A percentile compares a stretch with the other conserved stretches of the same genome.
Conservation (phyloP, 2,113 vertebrate species). For the Probosciger aterrimus region DNA sequence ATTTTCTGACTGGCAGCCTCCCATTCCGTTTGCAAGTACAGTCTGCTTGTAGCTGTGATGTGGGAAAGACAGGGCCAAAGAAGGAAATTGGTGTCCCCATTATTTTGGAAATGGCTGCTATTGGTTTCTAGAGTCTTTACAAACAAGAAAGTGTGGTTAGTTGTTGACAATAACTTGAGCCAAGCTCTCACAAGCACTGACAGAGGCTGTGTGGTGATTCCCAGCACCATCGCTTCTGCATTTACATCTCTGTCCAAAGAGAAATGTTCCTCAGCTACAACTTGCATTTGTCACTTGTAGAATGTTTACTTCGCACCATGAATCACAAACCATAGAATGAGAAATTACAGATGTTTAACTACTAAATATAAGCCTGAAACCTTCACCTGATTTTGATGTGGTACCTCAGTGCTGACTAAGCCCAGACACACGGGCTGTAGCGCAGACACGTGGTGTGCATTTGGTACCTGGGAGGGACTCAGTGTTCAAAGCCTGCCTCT, state of each 20-base stretch:
- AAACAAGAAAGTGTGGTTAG: background rate
- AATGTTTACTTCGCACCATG: background rate
- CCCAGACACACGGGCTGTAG: background rate
- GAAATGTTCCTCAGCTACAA: background rate
- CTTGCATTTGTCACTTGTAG: background rate
- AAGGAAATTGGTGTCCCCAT: background rate
- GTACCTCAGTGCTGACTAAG: background rate
- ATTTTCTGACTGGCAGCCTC: background rate
- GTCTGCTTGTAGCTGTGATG: background rate
- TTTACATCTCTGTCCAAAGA: background rate
- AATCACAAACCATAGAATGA: background rate
- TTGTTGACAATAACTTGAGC: background rate
- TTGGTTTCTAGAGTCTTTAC: background rate
- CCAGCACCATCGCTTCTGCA: background rate
- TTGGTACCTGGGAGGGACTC: background rate
- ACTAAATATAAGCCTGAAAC: background rate
- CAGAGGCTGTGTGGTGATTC: rapidly evolving
- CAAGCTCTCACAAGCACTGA: background rate
- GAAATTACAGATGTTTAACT: background rate
- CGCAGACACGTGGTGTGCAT: background rate
- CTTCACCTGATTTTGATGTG: background rate
- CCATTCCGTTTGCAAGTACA: background rate
- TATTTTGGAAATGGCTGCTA: background rate
- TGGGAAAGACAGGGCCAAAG: background rate
- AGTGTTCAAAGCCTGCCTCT: background rate